These are phyloP conservation scores for Drosophila guanche DNA, from an alignment of 1,140 invertebrate species.

Conservation along the genomic window DNA sequence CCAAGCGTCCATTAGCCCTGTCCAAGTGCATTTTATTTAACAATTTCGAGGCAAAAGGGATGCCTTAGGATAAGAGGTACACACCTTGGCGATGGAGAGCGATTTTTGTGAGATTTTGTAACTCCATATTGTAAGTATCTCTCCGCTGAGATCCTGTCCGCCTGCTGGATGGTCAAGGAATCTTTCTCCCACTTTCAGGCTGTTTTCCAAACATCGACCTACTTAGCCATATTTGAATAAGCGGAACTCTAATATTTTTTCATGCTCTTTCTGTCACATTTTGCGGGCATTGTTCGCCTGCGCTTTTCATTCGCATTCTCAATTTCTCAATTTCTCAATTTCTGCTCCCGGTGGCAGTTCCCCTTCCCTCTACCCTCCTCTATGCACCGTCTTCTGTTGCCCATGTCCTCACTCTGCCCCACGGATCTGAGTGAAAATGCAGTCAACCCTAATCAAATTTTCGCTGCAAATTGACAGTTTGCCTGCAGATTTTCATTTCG, in stretches of 20 bases:
- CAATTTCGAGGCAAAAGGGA: too few relatives aligned
- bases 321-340: conserved; percentile 22
- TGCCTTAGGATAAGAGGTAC: too few relatives aligned
- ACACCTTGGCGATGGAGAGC: too few relatives aligned
- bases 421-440: conserved; percentile 40
- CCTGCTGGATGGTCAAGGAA: too few relatives aligned
- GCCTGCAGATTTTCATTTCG: conserved; percentile 64
- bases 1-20: conserved; percentile 46
- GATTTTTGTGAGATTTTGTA: too few relatives aligned
- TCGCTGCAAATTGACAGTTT: conserved; percentile 59
- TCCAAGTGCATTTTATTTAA: conserved; percentile 41
- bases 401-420: background rate
- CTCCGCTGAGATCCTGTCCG: too few relatives aligned
- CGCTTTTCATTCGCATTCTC: conserved; percentile 41
- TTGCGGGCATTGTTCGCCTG: conserved; percentile 24
- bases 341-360: too few relatives aligned
- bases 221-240: conserved; percentile 2
- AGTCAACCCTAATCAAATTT: conserved; percentile 70
- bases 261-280: conserved; percentile 10
- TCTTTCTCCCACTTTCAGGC: too few relatives aligned
- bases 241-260: conserved; percentile 8
- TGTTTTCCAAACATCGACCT: too few relatives aligned
- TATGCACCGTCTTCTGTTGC: background rate
- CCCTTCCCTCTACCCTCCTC: background rate
- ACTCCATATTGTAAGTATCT: too few relatives aligned